These are phyloP conservation scores for Pycnomerus fuliginosus DNA, from an alignment of 2,888 invertebrate species.

Conservation along the genomic window DNA sequence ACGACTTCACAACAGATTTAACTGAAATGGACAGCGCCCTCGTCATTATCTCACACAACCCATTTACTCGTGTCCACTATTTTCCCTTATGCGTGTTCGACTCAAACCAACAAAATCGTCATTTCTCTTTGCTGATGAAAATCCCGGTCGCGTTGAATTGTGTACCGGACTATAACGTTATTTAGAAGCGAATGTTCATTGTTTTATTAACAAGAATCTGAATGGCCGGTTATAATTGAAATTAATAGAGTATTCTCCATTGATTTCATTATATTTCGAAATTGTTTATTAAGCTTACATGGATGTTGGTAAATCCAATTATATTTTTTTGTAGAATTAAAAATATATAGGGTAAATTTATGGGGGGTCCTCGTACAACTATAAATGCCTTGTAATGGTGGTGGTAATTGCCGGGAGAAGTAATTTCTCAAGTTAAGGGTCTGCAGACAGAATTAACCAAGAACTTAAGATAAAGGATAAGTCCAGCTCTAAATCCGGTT, in stretches of 20 bases:
- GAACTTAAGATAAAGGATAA: slow-evolving; percentile 43
- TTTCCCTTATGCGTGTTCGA: slow-evolving; percentile 29
- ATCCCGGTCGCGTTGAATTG: slow-evolving; percentile 25
- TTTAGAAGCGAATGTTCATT: slow-evolving; percentile 44
- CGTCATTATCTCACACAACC: slow-evolving; percentile 51
- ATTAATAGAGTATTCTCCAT: slow-evolving; percentile 48
- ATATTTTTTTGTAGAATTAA: no score
- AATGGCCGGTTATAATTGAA: slow-evolving; percentile 45
- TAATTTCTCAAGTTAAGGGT: slow-evolving; percentile 36
- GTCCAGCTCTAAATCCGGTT: slow-evolving; percentile 41
- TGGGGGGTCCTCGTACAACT: no score
- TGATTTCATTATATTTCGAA: slow-evolving; percentile 41
- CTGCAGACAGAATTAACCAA: slow-evolving; percentile 32
- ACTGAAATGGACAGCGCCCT: slow-evolving; percentile 48
- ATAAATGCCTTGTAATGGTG: slow-evolving; percentile 24
- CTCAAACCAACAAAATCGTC: slow-evolving; percentile 19
- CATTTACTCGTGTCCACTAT: slow-evolving; percentile 40
- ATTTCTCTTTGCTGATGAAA: no score
- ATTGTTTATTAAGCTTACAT: slow-evolving; percentile 29
- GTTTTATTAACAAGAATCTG: slow-evolving; percentile 46
- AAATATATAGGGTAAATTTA: no score
- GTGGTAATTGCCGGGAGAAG: slow-evolving; percentile 31
- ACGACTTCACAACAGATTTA: slow-evolving; percentile 47
- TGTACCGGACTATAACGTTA: slow-evolving; percentile 39
- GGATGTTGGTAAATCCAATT: not conserved